Evolutionary conservation across 1,140 invertebrate genomes (phyloP), one percentile per base, ranked within the genome.

Genomic region (Drosophila aff.): DNA sequence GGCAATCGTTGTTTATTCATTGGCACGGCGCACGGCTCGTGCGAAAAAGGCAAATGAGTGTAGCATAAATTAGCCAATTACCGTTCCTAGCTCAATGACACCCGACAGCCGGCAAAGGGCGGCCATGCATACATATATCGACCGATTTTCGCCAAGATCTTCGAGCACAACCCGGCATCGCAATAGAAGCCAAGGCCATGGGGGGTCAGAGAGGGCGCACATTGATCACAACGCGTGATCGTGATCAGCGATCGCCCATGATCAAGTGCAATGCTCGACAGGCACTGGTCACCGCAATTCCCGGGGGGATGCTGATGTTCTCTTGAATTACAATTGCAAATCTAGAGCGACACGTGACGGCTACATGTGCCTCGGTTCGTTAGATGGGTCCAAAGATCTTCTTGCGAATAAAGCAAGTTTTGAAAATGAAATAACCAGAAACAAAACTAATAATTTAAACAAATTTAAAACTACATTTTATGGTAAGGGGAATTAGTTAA

Each of bases 11-110:
- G 33, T 16, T 23, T 40, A 57, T 57, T 55, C 53, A 57, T 57
- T 40, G 36, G 21, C 53, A 57, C 15, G 5, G 33, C 15, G 21
- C 15, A 3, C 15, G 1, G 21, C 18, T 26, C 36, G 53, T 57
- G 53, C 8, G 53, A 57, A 57, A 38, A 26, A 26, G 5, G 36
- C 53, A 57, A 57, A 57, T 57, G 21, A 49, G 36, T 23, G 33
- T 40, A 4, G 53, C 53, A 57, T 57, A 57, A 57, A 57, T 57
- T 57, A 57, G 53, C 33, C 8, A 57, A 57, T 57, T 57, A 57
- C 15, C 18, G 2, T 55, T 38, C 9, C 15, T 26, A 4, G 15
- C 15, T 40, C 36, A 57, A 57, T 57, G 52, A 10, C 52, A 53
- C 9, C 2, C 13, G 28, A 16, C 36, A 40, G 21, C 2, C 21